phyloP scores from a whole-genome alignment of 2,113 vertebrate species.

The Tympanuchus pallidicinctus region DNA sequence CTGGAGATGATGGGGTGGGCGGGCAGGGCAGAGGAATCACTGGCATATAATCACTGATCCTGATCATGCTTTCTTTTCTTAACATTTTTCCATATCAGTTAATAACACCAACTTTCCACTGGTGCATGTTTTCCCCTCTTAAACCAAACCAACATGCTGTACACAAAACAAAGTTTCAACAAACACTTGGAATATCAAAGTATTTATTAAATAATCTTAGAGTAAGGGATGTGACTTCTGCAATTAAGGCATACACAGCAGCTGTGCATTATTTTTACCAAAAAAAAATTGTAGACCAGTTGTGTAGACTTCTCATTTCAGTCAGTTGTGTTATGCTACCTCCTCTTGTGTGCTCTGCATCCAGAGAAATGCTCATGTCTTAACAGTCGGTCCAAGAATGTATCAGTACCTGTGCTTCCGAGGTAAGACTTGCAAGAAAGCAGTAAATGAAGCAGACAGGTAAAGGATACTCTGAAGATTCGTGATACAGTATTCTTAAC shows the following conservation, averaged over 20 bases:
- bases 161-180: neutral
- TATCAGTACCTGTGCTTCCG: neutral
- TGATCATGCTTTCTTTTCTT: neutral
- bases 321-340: neutral
- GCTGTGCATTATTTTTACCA: neutral
- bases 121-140: neutral
- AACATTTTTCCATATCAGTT: neutral
- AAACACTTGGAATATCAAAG: neutral
- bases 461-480: neutral
- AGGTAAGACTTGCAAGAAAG: neutral
- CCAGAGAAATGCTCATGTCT: neutral
- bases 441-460: neutral
- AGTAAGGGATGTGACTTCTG: neutral
- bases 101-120: too few species aligned
- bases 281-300: neutral
- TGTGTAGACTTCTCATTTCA: neutral
- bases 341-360: neutral
- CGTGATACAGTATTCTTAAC: neutral
- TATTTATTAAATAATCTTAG: conserved; percentile 45
- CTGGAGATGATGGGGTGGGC: neutral
- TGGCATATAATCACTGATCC: neutral
- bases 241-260: neutral
- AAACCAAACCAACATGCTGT: neutral
- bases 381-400: neutral
- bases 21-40: neutral